phyloP scores from a whole-genome alignment of 2,113 vertebrate species.

The Dicerorhinus sumatrensis region DNA sequence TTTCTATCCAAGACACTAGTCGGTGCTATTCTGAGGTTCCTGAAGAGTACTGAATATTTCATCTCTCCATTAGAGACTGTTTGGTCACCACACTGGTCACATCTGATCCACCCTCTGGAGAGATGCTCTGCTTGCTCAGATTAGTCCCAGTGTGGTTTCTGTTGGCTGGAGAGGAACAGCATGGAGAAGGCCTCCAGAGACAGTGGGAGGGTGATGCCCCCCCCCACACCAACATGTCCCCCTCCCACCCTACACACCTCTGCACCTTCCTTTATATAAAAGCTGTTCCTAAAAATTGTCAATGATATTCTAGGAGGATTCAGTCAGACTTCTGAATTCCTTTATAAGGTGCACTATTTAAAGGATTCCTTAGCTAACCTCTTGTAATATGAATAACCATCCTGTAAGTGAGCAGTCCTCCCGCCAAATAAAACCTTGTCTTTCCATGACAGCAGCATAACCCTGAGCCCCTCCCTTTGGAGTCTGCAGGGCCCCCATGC shows the following conservation, averaged over 20 bases:
- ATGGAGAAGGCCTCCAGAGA: background rate
- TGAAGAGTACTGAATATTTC: background rate
- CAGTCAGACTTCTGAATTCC: background rate
- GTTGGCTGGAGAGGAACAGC: background rate
- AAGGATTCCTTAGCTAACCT: background rate
- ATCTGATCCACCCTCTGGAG: background rate
- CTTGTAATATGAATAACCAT: background rate
- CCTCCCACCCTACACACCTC: background rate
- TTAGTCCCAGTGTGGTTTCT: background rate
- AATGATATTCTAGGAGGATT: background rate
- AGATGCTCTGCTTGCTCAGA: background rate
- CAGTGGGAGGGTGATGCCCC: background rate
- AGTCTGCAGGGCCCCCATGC: background rate
- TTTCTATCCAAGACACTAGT: slow-evolving; percentile 14
- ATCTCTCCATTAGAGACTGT: background rate
- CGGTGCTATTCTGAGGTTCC: background rate
- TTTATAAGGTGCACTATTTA: background rate
- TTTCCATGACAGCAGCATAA: background rate
- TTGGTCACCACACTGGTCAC: background rate
- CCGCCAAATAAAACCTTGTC: background rate
- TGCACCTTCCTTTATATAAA: slow-evolving; percentile 26
- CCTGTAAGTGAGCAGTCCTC: background rate
- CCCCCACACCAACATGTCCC: background rate
- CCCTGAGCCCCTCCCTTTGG: background rate
- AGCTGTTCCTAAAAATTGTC: slow-evolving; percentile 41